Evolutionary conservation across 1,140 invertebrate species (phyloP).

Genomic region (Hyposmocoma kahamanoa): DNA sequence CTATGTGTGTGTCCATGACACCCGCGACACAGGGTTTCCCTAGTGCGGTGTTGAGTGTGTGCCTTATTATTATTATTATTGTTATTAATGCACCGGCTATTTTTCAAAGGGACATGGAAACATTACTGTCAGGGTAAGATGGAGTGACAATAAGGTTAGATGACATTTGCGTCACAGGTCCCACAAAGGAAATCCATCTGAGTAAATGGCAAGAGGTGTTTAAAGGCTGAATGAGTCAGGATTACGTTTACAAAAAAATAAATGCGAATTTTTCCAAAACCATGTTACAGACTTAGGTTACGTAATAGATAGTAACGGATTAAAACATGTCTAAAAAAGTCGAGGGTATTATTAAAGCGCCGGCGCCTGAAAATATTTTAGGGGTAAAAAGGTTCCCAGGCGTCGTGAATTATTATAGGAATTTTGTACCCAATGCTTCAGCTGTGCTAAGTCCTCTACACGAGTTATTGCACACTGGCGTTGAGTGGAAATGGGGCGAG

Average conservation of each 20-base stretch:
- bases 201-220: background rate
- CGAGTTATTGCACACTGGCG: background rate
- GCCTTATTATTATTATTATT: too few species aligned
- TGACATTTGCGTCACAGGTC: background rate
- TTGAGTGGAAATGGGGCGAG: background rate
- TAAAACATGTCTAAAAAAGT: background rate
- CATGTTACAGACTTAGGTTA: background rate
- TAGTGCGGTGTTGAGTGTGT: too few species aligned
- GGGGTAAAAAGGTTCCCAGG: background rate
- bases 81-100: background rate
- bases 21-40: too few species aligned
- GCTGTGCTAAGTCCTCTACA: too few species aligned
- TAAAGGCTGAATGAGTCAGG: background rate
- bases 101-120: background rate
- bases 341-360: background rate
- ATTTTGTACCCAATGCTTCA: too few species aligned
- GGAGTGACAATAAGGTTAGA: background rate
- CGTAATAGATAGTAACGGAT: background rate
- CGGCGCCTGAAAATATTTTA: background rate
- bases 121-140: background rate
- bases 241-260: background rate
- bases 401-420: too few species aligned
- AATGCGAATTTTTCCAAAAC: background rate
- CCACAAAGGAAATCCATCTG: background rate
- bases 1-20: too few species aligned